Percentiles rank a stretch among this genome's conserved stretches.
Evolutionary conservation across 2,113 vertebrate species (phyloP).

Genomic region (human (Homo sapiens)): GRCh38 chr6:41505001-41505500

Average conservation of each 20-base stretch:
- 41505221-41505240: conserved; percentile 99
- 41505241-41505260: conserved; percentile 90
- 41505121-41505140: conserved; percentile 85
- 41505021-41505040: background rate
- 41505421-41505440: background rate
- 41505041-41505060: conserved; percentile 66
- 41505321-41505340: conserved; percentile 90
- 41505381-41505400: conserved; percentile 73
- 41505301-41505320: conserved; percentile 88
- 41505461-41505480: background rate
- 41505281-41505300: conserved; percentile 89
- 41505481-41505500: background rate
- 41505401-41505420: conserved; percentile 42
- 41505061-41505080: conserved; percentile 77
- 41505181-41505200: conserved; percentile 92
- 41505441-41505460: background rate
- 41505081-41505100: conserved; percentile 84
- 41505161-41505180: conserved; percentile 92
- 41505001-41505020: conserved; percentile 75
- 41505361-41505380: conserved; percentile 90
- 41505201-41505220: conserved; percentile 95
- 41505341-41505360: conserved; percentile 91
- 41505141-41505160: conserved; percentile 90
- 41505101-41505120: conserved; percentile 84
- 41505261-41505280: conserved; percentile 87